A percentile compares a stretch with the other conserved stretches of the same genome.
Evolutionary conservation across 2,797 vertebrate genomes (phyloP).

Genomic region (Ceryle rudis): DNA sequence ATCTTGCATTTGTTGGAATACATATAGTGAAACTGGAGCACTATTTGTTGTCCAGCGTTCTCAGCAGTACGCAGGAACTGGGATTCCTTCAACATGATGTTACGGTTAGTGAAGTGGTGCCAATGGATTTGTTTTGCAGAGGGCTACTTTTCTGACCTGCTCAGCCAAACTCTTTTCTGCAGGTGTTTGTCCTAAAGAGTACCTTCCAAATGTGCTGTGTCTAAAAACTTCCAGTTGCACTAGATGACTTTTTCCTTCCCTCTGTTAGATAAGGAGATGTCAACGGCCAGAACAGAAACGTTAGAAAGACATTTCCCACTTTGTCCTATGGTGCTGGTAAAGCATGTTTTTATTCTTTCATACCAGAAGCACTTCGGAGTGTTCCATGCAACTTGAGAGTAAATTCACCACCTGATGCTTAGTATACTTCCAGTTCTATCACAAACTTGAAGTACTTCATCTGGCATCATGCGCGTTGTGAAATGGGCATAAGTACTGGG

Average conservation of each 20-base stretch:
- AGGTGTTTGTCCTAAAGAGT: background rate
- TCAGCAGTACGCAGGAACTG: background rate
- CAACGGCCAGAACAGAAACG: background rate
- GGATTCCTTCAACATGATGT: slow-evolving; percentile 8
- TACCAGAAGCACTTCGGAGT: background rate
- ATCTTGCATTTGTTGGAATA: background rate
- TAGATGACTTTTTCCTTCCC: background rate
- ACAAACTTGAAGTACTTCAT: background rate
- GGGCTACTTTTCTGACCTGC: slow-evolving; percentile 2
- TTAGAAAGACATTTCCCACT: background rate
- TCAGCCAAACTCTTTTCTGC: background rate
- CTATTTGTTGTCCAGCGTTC: background rate
- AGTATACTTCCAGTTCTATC: background rate
- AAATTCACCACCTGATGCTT: background rate
- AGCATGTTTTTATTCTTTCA: background rate
- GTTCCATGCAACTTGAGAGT: background rate
- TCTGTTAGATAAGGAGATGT: background rate
- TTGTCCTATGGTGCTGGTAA: background rate
- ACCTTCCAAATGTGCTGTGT: background rate
- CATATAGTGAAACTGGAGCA: background rate
- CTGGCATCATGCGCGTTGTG: background rate
- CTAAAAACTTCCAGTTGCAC: background rate
- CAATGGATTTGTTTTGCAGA: background rate
- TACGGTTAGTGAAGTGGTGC: background rate
- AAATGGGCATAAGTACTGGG: background rate